Base-by-base conservation (phyloP, 2,113 vertebrate species). In the Tenebrosternarchus preto region DNA sequence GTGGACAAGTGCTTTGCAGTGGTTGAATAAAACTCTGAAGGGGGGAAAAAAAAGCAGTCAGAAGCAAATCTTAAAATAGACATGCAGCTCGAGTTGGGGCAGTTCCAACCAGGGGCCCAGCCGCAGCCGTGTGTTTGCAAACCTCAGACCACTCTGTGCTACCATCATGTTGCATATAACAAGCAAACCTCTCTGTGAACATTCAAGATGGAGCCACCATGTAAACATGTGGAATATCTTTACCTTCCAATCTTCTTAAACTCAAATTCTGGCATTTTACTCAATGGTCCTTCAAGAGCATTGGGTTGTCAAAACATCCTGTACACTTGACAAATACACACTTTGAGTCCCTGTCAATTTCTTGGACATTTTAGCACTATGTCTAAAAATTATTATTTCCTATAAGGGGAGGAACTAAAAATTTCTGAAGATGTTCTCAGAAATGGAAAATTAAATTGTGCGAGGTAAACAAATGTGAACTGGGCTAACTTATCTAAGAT, bases 11-110 rank as follows among this genome's bases (percentile, higher is more conserved):
- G 12, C 50, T 83, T 85, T 77, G 68, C 81, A 68, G 82, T 60
- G 68, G 46, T 31, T 80, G 12, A 17, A 70, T 86, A 82, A 85
- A 86, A 77, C 73, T 22, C 24, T n/a, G 39, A 80, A 61, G 75
- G 36, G n/a, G n/a, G n/a, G 57, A 86, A 83, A 68, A 84, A 60
- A 79, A 72, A 82, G n/a, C 25, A n/a, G 86, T 84, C 33, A 85
- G 81, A 68, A 83, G 46, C 64, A 59, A 39, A 46, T 5, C 66
- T 77, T 33, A 16, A 73, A 80, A 77, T 78, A 71, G 24, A 71
- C 7, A 77, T 9, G 77, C 67, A 73, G 76, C 82, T 79, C 17
- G 4, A 33, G 81, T 83, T 81, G 63, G 59, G 67, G 59, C 39
- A 17, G 29, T 76, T 78, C 77, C 60, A 83, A 68, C 29, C n/a